Base-by-base conservation (phyloP, 2,797 vertebrate species). In the Acropternis orthonyx region DNA sequence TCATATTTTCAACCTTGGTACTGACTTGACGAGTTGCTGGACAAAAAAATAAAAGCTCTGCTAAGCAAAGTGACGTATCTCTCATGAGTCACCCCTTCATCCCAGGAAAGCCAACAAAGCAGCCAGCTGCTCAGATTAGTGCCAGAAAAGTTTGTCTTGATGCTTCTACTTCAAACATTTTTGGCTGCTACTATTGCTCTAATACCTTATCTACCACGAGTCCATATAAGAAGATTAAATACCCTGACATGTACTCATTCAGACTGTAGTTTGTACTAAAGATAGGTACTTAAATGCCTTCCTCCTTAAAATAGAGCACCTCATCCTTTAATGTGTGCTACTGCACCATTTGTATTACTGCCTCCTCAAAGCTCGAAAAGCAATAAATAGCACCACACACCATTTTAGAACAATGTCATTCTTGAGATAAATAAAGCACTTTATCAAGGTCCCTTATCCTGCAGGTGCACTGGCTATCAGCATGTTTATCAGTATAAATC, bases 361-460 rank as follows among this genome's bases (percentile, higher is more conserved):
- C 80, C 88, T 94, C 56, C 68, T 90, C 82, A 91, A 77, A 89
- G 65, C 71, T 24, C 77, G 37, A 43, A 92, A 73, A 88, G 26
- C 13, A 82, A 67, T 59, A 92, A 84, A 91, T 71, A 68, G 27
- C 48, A 85, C 39, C 26, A 54, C 26, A 41, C 37, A 59, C 24
- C 24, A 26, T 71, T 89, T 75, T 67, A 81, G 65, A 88, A 80
- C 84, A 78, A 79, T n/a, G 63, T 28, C 59, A 78, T 73, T 95
- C 83, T 87, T 63, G 63, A 91, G 83, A 93, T 91, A 84, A 95
- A 78, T 66, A 88, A 95, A 95, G 63, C 89, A 83, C 80, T 96
- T 94, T 16, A 54, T 26, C n/a, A 27, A 65, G 72, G 44, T 63
- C 86, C 80, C 90, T 90, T 89, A 85, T 85, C 72, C 87, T 86